A percentile compares a stretch with the other conserved stretches of the same genome.
Conservation (phyloP, 2,113 vertebrate genomes). For the Oryzias javanicus region DNA sequence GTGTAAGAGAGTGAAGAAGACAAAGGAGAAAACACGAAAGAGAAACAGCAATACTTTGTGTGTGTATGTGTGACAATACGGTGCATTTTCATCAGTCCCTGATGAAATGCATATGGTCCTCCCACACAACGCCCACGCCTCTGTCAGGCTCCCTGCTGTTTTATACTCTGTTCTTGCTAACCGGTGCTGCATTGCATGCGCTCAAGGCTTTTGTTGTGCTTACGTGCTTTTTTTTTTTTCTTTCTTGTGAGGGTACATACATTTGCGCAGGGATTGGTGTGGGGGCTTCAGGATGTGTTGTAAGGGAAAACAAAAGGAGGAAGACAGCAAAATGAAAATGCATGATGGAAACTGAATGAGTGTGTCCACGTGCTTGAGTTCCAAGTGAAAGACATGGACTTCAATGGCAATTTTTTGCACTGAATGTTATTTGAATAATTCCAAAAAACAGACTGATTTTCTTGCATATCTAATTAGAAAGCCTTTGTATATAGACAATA, state of each 20-base stretch:
- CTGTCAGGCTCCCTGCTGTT: constrained; percentile 66
- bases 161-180: constrained; percentile 50
- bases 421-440: neutral
- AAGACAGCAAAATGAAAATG: constrained; percentile 35
- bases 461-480: neutral
- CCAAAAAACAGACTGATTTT: constrained; percentile 9
- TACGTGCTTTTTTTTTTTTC: neutral
- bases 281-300: constrained; percentile 9
- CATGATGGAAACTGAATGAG: constrained; percentile 46
- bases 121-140: constrained; percentile 68
- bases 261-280: neutral
- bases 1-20: constrained; percentile 5
- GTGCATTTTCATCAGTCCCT: constrained; percentile 49
- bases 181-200: constrained; percentile 29
- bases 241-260: constrained; percentile 2
- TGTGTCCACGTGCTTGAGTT: constrained; percentile 39
- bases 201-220: constrained; percentile 25
- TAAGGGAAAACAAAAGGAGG: constrained; percentile 34
- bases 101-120: constrained; percentile 67
- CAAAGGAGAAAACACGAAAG: constrained; percentile 6
- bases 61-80: constrained; percentile 27
- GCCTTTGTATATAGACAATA: constrained; percentile 2
- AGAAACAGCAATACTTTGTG: constrained; percentile 1
- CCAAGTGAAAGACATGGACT: constrained; percentile 46
- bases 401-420: neutral